Evolutionary conservation across 2,797 vertebrate species (phyloP).

Genomic region (Artibeus jamaicensis): DNA sequence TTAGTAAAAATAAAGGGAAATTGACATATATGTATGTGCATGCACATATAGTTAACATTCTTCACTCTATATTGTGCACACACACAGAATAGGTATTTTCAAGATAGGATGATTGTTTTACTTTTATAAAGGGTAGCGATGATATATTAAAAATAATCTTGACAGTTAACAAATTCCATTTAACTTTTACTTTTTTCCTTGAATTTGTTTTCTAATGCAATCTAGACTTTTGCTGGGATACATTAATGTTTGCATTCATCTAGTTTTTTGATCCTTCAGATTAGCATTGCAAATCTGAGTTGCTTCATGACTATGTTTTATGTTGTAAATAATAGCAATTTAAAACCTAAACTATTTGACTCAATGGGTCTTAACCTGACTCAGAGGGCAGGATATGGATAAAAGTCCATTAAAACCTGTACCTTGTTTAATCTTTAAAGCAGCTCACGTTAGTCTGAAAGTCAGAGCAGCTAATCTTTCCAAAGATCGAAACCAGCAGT

Average conservation of each 20-base stretch:
- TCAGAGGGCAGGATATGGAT: neutral
- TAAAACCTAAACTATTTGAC: neutral
- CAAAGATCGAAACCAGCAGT: constrained; percentile 28
- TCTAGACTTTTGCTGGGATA: neutral
- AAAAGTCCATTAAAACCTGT: neutral
- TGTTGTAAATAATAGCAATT: neutral
- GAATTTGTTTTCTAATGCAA: neutral
- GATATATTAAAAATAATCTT: neutral
- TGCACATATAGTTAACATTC: neutral
- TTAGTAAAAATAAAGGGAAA: neutral
- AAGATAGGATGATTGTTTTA: neutral
- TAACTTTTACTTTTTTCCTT: neutral
- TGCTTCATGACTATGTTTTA: neutral
- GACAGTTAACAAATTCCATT: neutral
- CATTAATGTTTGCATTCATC: neutral
- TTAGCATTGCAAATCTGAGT: neutral
- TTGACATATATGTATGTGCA: rapidly evolving
- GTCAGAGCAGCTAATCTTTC: constrained; percentile 39
- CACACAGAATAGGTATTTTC: neutral
- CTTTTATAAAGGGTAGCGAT: neutral
- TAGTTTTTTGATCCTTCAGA: neutral
- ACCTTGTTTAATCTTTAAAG: constrained; percentile 42
- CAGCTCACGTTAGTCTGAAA: constrained; percentile 2
- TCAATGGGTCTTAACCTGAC: neutral
- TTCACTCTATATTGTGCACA: neutral